These are phyloP conservation scores for Ondatra zibethicus DNA, from an alignment of 2,113 vertebrate genomes.

Conservation along the genomic window DNA sequence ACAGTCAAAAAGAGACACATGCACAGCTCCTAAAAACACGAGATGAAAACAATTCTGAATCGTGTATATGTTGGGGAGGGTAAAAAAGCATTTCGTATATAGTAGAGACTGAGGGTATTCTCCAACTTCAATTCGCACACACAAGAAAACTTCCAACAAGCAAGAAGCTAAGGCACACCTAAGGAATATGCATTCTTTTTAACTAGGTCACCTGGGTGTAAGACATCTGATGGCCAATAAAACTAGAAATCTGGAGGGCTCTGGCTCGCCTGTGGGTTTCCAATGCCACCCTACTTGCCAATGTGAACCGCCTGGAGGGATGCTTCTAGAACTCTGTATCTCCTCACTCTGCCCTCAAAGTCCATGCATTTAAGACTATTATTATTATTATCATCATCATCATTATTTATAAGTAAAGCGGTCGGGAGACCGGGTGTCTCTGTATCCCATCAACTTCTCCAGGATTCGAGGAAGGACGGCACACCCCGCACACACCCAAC, in stretches of 20 bases:
- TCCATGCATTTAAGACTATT: background rate
- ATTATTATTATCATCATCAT: too few species aligned
- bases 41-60: background rate
- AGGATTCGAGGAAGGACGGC: background rate
- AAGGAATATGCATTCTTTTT: background rate
- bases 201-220: too few species aligned
- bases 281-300: background rate
- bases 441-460: conserved; percentile 60
- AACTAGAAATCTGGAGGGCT: background rate
- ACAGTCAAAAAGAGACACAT: background rate
- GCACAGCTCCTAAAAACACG: background rate
- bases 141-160: background rate
- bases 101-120: background rate
- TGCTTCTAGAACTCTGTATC: background rate
- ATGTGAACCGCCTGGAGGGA: background rate
- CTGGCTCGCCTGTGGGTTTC: background rate
- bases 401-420: background rate
- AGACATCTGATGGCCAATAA: too few species aligned
- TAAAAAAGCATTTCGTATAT: background rate
- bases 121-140: background rate
- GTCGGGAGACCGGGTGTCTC: background rate
- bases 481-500: background rate
- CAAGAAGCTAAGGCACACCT: background rate
- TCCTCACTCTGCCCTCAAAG: background rate
- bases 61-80: too few species aligned